Conservation (phyloP, 2,797 vertebrate species). For the Acomys russatus region DNA sequence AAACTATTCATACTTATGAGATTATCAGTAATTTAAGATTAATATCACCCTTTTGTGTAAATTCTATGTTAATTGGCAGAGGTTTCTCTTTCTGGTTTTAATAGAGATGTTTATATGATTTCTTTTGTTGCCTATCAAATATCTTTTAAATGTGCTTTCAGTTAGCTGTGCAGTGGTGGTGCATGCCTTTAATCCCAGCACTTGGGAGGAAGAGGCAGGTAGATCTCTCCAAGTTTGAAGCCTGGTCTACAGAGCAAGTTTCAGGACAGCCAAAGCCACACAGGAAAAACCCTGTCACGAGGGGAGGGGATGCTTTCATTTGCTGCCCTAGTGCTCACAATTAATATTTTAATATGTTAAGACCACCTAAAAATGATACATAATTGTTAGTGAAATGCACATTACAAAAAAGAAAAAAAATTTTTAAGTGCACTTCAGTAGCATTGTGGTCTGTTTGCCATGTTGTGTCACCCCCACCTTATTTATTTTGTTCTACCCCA, state of each 20-base stretch:
- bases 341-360: background rate
- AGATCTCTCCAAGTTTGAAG: too few species aligned
- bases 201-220: too few species aligned
- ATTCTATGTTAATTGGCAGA: background rate
- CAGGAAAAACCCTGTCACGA: too few species aligned
- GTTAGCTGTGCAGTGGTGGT: too few species aligned
- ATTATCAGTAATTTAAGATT: background rate
- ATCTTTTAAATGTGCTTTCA: background rate
- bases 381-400: background rate
- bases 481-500: background rate
- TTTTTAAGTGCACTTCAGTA: background rate
- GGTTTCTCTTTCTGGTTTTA: constrained; percentile 10
- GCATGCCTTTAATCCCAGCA: too few species aligned
- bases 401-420: background rate
- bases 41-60: background rate
- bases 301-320: background rate
- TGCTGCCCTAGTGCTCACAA: background rate
- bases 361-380: background rate
- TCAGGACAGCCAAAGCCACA: too few species aligned
- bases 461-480: background rate
- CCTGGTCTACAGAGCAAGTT: too few species aligned
- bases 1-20: background rate
- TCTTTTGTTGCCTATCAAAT: background rate
- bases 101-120: background rate
- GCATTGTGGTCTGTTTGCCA: background rate